Evolutionary conservation across 2,797 vertebrate genomes (phyloP).

Genomic region (Mionectes olivaceus): DNA sequence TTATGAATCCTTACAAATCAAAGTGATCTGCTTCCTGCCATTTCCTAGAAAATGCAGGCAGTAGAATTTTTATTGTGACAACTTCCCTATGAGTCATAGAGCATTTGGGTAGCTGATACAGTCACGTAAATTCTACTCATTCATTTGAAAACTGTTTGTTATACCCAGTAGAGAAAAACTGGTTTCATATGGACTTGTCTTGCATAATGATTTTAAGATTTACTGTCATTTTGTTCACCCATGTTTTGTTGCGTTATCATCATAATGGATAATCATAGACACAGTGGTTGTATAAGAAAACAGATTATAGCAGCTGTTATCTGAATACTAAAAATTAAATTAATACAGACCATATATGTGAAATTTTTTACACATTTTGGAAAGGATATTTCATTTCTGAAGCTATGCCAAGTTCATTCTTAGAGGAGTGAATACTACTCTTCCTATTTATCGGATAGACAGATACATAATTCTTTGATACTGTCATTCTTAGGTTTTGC

Average conservation of each 20-base stretch:
- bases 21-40: background rate
- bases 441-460: background rate
- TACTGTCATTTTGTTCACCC: background rate
- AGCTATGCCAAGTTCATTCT: background rate
- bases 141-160: background rate
- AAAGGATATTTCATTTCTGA: background rate
- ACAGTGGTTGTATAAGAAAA: background rate
- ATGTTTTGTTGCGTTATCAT: background rate
- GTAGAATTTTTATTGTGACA: background rate
- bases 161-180: background rate
- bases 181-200: background rate
- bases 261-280: background rate
- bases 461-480: background rate
- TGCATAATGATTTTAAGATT: background rate
- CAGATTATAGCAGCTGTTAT: background rate
- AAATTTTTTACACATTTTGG: background rate
- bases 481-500: background rate
- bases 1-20: background rate
- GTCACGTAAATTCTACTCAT: background rate
- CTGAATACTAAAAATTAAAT: background rate
- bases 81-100: background rate
- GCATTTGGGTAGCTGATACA: background rate
- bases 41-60: background rate
- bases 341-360: background rate
- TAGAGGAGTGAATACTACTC: background rate